Base-by-base conservation (phyloP, 2,888 invertebrate species). In the Parthenolecanium corni region DNA sequence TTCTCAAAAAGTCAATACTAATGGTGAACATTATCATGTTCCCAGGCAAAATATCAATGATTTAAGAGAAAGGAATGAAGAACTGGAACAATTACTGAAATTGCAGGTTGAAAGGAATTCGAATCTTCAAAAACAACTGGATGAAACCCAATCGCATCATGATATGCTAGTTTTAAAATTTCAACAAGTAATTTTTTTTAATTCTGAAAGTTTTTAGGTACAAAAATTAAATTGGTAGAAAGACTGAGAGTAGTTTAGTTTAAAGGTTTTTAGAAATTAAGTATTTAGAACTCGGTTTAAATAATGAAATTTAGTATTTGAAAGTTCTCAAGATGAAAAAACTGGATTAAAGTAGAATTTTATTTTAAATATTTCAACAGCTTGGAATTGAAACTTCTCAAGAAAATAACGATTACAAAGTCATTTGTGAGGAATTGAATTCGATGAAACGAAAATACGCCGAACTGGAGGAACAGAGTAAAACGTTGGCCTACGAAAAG, bases 41-140 rank as follows among this genome's bases (percentile, higher is more conserved):
- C 11, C 3, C 40, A 61, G 61, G 38, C 16, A 20, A 23, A 36
- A 61, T 31, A 23, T 61, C 9, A 49, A 61, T 12, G 51, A 61
- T 49, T 51, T 61, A 16, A 61, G 49, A 24, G 57, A 51, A 16
- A 31, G 49, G 18, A 61, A 51, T 40, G 61, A 61, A 21, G 61
- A 61, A 47, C 61, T 61, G 1, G 23, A 51, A 20, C 61, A 61
- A 23, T 38, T 11, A 11, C 38, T 61, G 40, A 40, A 51, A 23
- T 25, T 49, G 20, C 49, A 61, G 16, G 31, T 49, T 31, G 61
- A 61, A 12, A 61, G 49, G 25, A 47, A 61, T 38, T 36, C 25
- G 14, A 49, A 23, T 21, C 21, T 61, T 4, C 61, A 61, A 16
- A 61, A 47, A 16, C 61, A 49, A 31, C 36, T 49, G 16, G 61